phyloP scores from a whole-genome alignment of 2,888 invertebrate species.

The Cosmopolites sordidus region DNA sequence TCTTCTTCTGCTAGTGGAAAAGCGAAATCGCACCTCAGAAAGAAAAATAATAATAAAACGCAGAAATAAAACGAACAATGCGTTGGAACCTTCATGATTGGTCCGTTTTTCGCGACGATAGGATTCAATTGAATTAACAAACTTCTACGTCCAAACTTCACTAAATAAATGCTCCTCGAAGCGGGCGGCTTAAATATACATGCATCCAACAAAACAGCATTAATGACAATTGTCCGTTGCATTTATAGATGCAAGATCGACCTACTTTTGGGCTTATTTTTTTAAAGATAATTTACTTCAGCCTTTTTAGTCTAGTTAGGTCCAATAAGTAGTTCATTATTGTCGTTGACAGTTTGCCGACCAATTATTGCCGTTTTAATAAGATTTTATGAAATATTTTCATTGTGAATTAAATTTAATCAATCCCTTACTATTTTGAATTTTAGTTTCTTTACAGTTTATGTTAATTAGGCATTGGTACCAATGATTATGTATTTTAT shows the following conservation, averaged over 20 bases:
- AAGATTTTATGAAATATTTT: too few species aligned
- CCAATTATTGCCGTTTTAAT: too few species aligned
- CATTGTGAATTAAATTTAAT: too few species aligned
- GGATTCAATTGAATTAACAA: not conserved
- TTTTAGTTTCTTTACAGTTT: too few species aligned
- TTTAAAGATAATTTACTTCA: not conserved
- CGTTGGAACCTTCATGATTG: slow-evolving; percentile 8
- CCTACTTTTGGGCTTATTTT: slow-evolving; percentile 4
- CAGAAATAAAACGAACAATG: slow-evolving; percentile 3
- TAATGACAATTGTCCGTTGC: slow-evolving; percentile 7
- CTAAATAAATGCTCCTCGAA: slow-evolving; percentile 6
- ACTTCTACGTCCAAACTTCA: slow-evolving; percentile 3
- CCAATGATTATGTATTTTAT: too few species aligned
- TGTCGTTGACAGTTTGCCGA: too few species aligned
- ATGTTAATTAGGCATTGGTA: too few species aligned
- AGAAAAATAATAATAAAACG: slow-evolving; percentile 2
- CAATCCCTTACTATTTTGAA: too few species aligned
- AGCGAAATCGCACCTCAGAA: not conserved
- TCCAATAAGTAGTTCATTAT: not conserved
- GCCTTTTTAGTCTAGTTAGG: not conserved
- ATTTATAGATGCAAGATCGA: slow-evolving; percentile 13
- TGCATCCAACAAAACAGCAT: slow-evolving; percentile 2
- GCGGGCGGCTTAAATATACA: slow-evolving; percentile 4
- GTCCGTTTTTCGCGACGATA: not conserved
- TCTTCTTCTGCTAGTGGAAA: slow-evolving; percentile 12